Evolutionary conservation across 2,888 invertebrate genomes (phyloP).

Genomic region (Cecidostiba fungosa): DNA sequence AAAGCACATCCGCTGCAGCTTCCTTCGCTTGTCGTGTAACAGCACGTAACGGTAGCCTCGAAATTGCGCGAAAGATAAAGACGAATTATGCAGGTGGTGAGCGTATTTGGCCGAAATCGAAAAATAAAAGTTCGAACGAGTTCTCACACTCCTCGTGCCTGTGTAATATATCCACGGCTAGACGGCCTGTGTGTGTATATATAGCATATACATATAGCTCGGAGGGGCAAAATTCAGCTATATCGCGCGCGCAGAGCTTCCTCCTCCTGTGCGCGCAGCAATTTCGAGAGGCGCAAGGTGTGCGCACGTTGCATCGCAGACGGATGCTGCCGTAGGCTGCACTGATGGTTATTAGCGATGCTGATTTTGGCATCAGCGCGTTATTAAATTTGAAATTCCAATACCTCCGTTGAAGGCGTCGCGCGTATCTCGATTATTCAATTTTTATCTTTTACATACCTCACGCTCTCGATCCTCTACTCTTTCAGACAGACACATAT

Average conservation of each 20-base stretch:
- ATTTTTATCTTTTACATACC: slow-evolving; percentile 27
- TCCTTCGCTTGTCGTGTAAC: background rate
- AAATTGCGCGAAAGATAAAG: slow-evolving; percentile 61
- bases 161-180: background rate
- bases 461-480: too few species aligned
- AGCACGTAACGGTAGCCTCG: slow-evolving; percentile 56
- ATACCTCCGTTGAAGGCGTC: slow-evolving; percentile 45
- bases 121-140: slow-evolving; percentile 4
- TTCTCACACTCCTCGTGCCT: slow-evolving; percentile 28
- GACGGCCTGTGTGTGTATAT: background rate
- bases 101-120: background rate
- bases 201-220: slow-evolving; percentile 30
- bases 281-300: slow-evolving; percentile 45
- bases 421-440: slow-evolving; percentile 45
- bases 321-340: slow-evolving; percentile 15
- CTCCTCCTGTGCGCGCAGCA: slow-evolving; percentile 1
- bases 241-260: background rate
- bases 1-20: background rate
- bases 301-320: background rate
- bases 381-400: slow-evolving; percentile 64
- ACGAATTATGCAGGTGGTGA: slow-evolving; percentile 59
- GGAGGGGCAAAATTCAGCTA: slow-evolving; percentile 49
- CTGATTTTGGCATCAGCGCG: slow-evolving; percentile 45
- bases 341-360: slow-evolving; percentile 54
- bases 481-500: background rate